These are phyloP conservation scores for Drosophila rufa DNA, from an alignment of 1,140 invertebrate species.

Conservation along the genomic window DNA sequence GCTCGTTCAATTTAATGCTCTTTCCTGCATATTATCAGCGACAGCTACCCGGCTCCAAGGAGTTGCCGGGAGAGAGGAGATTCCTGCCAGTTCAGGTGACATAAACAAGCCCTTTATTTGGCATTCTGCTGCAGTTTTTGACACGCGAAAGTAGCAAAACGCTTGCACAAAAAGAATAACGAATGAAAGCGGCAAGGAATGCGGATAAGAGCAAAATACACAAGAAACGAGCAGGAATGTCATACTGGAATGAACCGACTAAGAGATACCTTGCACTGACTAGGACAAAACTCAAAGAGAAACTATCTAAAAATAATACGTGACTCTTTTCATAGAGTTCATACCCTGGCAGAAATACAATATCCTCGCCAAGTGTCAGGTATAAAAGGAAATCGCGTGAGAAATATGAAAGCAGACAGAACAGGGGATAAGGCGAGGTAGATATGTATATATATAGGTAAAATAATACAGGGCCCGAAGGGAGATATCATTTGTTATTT, in stretches of 20 bases:
- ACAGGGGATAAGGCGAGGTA: not conserved
- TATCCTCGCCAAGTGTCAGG: not conserved
- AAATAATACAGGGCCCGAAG: conserved; percentile 21
- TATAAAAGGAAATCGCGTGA: conserved; percentile 49
- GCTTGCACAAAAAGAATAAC: conserved; percentile 41
- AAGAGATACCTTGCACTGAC: conserved; percentile 4
- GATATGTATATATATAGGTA: conserved; percentile 3
- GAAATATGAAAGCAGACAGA: conserved; percentile 45
- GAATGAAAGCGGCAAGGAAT: conserved; percentile 33
- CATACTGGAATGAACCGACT: not conserved
- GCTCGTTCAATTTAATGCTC: conserved; percentile 50
- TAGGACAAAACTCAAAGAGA: not conserved
- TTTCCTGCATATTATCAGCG: conserved; percentile 63
- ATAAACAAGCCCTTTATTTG: conserved; percentile 81
- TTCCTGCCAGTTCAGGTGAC: conserved; percentile 57
- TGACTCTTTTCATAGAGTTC: not conserved
- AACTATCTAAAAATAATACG: not conserved
- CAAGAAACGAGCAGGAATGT: conserved; percentile 11
- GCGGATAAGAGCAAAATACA: conserved; percentile 46
- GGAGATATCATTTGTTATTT: conserved; percentile 77
- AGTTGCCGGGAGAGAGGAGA: not conserved
- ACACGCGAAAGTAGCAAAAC: conserved; percentile 66
- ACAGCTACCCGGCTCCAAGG: conserved; percentile 28
- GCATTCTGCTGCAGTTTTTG: conserved; percentile 74
- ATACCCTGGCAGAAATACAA: not conserved